Evolutionary conservation across 2,797 vertebrate species (phyloP).

Genomic region (Eulemur albifrons): DNA sequence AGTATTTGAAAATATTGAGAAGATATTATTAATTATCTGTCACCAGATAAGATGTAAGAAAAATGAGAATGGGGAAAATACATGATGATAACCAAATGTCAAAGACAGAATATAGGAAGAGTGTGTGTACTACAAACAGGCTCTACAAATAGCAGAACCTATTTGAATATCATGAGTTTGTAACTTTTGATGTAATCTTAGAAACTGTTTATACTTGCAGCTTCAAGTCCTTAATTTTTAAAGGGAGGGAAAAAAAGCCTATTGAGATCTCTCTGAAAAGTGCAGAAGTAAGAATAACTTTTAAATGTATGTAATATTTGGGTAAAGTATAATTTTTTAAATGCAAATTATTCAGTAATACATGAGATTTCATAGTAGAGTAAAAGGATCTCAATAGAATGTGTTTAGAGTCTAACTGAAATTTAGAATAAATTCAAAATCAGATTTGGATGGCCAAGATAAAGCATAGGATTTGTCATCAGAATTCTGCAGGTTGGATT

Average conservation of each 20-base stretch:
- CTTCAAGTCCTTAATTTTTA: constrained; percentile 35
- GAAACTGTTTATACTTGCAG: background rate
- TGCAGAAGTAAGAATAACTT: background rate
- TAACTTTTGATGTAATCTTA: constrained; percentile 13
- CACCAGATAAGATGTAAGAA: background rate
- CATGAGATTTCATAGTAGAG: background rate
- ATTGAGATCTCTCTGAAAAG: background rate
- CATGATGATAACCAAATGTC: background rate
- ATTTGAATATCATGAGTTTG: constrained; percentile 23
- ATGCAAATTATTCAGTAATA: background rate
- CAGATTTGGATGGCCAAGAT: background rate
- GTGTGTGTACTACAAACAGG: background rate
- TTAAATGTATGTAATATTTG: background rate
- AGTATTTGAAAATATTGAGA: constrained; percentile 16
- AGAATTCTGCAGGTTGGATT: background rate
- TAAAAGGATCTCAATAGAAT: background rate
- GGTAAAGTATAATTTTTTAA: background rate
- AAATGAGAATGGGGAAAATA: constrained; percentile 9
- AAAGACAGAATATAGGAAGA: background rate
- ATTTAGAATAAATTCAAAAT: constrained; percentile 13
- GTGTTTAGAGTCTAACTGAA: background rate
- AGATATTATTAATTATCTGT: background rate
- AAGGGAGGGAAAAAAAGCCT: background rate
- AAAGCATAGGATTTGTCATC: background rate
- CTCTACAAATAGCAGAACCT: background rate